A percentile compares a stretch with the other conserved stretches of the same genome.
phyloP scores from a whole-genome alignment of 2,888 invertebrate genomes.

The Zootermopsis nevadensis region DNA sequence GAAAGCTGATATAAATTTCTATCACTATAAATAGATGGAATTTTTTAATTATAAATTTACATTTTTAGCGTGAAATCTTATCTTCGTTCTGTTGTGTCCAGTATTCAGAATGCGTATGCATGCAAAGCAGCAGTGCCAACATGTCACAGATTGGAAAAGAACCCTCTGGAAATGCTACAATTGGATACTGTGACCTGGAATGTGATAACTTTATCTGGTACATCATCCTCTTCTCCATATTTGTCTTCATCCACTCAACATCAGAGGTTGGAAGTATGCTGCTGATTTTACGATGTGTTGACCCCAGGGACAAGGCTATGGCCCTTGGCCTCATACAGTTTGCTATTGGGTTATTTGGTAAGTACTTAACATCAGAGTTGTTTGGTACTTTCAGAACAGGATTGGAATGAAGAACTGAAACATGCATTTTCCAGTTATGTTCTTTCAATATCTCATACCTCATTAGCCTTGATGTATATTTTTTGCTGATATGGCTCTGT shows the following conservation, averaged over 20 bases:
- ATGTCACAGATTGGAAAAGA: slow-evolving; percentile 20
- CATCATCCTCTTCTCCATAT: slow-evolving; percentile 83
- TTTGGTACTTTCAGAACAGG: neutral
- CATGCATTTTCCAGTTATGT: too few species aligned
- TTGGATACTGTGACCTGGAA: slow-evolving; percentile 83
- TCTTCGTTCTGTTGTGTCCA: slow-evolving; percentile 56
- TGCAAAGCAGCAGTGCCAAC: slow-evolving; percentile 55
- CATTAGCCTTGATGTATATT: too few species aligned
- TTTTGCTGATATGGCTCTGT: too few species aligned
- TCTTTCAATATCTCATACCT: too few species aligned
- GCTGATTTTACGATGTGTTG: slow-evolving; percentile 89
- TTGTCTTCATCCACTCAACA: slow-evolving; percentile 92
- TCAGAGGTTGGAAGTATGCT: slow-evolving; percentile 93
- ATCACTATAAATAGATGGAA: too few species aligned
- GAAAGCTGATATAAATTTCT: too few species aligned
- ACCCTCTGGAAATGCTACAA: slow-evolving; percentile 68
- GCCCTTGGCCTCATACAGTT: slow-evolving; percentile 93
- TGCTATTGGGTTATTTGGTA: slow-evolving; percentile 89
- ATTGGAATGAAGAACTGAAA: too few species aligned
- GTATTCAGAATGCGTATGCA: slow-evolving; percentile 67
- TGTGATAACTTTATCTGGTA: slow-evolving; percentile 86
- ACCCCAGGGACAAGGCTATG: slow-evolving; percentile 94
- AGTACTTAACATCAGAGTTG: slow-evolving; percentile 55
- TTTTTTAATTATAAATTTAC: too few species aligned
- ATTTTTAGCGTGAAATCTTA: neutral